Conservation (phyloP, 2,888 invertebrate genomes). For the Rhimphoctona megacephalus region DNA sequence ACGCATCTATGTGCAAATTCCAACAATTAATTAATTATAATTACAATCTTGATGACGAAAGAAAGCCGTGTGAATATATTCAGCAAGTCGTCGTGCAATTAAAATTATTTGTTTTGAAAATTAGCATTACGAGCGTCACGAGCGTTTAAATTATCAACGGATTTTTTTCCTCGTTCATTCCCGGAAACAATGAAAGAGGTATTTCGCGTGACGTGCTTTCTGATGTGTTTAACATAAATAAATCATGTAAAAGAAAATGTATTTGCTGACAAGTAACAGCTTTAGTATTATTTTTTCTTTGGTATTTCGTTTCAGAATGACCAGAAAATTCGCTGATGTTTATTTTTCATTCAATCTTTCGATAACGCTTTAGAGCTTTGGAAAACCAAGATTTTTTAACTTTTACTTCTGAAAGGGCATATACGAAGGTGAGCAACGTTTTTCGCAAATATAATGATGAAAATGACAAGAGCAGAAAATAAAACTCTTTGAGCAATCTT, state of each 20-base stretch:
- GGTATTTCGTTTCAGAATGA: not conserved
- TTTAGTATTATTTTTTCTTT: not conserved
- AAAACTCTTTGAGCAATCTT: not conserved
- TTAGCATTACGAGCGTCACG: constrained; percentile 43
- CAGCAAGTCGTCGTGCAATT: constrained; percentile 13
- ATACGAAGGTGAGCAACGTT: not conserved
- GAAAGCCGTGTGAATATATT: constrained; percentile 10
- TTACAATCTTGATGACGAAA: not conserved
- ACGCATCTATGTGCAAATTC: not conserved
- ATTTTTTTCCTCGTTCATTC: constrained; percentile 63
- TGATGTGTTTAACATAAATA: constrained; percentile 32
- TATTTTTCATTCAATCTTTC: not conserved
- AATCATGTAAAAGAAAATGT: constrained; percentile 1
- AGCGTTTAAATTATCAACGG: constrained; percentile 35
- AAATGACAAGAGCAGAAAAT: not conserved
- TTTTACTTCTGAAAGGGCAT: not conserved
- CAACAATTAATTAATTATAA: constrained; percentile 13
- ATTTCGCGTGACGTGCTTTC: constrained; percentile 30
- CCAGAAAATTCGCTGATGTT: not conserved
- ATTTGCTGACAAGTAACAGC: not conserved
- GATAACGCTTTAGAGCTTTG: not conserved
- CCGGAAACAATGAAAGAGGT: constrained; percentile 60
- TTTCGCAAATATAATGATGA: not conserved
- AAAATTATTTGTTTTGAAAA: constrained; percentile 57
- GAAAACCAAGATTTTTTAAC: not conserved